A percentile compares a stretch with the other conserved stretches of the same genome.
Conservation (phyloP, 2,797 vertebrate genomes). For the Fratercula arctica region DNA sequence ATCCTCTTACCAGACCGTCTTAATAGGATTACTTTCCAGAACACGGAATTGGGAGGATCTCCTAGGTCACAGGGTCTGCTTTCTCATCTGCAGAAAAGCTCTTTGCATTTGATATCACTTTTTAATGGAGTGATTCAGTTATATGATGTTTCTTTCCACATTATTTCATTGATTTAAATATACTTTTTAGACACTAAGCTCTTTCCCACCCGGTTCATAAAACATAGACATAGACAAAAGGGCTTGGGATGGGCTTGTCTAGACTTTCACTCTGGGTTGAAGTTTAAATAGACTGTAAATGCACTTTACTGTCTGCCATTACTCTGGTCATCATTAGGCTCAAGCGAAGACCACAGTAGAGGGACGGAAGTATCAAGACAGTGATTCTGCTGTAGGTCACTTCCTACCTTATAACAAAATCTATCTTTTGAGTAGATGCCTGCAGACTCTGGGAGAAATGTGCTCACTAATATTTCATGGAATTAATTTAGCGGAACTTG, state of each 20-base stretch:
- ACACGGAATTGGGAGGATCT: not conserved
- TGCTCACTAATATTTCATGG: not conserved
- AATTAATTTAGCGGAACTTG: not conserved
- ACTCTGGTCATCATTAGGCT: not conserved
- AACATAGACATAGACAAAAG: not conserved
- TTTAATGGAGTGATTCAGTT: not conserved
- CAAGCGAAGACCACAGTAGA: not conserved
- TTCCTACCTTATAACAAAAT: not conserved
- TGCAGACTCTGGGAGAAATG: not conserved
- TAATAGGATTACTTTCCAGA: constrained; percentile 54
- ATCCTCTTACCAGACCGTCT: constrained; percentile 37
- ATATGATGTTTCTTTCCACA: not conserved
- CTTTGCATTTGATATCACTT: not conserved
- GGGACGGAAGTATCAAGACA: not conserved
- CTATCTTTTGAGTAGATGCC: not conserved
- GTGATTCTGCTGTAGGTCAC: not conserved
- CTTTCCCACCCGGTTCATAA: not conserved
- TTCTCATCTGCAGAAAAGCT: constrained; percentile 21
- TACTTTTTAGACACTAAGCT: not conserved
- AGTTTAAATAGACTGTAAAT: not conserved
- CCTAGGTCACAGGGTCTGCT: not conserved
- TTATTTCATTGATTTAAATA: not conserved
- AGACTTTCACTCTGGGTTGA: not conserved
- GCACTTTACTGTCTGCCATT: not conserved
- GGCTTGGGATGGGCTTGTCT: not conserved